These are phyloP conservation scores for Eilema depressum DNA, from an alignment of 2,888 invertebrate species.

Conservation along the genomic window DNA sequence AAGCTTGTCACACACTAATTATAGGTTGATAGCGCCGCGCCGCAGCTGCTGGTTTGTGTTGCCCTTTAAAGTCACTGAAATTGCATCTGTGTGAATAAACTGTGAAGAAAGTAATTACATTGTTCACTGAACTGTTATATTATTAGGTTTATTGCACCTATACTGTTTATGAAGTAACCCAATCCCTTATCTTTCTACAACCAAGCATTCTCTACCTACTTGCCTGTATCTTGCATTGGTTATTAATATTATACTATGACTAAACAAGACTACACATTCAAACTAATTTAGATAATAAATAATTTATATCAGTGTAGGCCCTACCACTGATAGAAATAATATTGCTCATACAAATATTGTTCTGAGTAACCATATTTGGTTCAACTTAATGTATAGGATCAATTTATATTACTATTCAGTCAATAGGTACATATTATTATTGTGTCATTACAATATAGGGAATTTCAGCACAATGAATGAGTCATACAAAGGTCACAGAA, in stretches of 20 bases:
- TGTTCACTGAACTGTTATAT: slow-evolving; percentile 15
- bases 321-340: slow-evolving; percentile 1
- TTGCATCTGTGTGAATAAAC: slow-evolving; percentile 11
- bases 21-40: slow-evolving; percentile 24
- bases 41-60: slow-evolving; percentile 22
- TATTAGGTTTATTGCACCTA: slow-evolving; percentile 5
- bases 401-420: not conserved
- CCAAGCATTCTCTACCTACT: not conserved
- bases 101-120: slow-evolving; percentile 21
- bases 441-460: not conserved
- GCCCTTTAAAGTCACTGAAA: slow-evolving; percentile 7
- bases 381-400: not conserved
- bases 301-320: not conserved
- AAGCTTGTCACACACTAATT: slow-evolving; percentile 39
- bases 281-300: not conserved
- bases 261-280: not conserved
- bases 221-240: not conserved
- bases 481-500: not conserved
- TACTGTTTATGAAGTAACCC: not conserved
- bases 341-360: not conserved
- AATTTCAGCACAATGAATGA: not conserved
- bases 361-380: not conserved
- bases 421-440: not conserved
- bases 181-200: not conserved
- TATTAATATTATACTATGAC: not conserved